Evolutionary conservation across 2,113 vertebrate species (phyloP).

Genomic region (Craseonycteris thonglongyai): DNA sequence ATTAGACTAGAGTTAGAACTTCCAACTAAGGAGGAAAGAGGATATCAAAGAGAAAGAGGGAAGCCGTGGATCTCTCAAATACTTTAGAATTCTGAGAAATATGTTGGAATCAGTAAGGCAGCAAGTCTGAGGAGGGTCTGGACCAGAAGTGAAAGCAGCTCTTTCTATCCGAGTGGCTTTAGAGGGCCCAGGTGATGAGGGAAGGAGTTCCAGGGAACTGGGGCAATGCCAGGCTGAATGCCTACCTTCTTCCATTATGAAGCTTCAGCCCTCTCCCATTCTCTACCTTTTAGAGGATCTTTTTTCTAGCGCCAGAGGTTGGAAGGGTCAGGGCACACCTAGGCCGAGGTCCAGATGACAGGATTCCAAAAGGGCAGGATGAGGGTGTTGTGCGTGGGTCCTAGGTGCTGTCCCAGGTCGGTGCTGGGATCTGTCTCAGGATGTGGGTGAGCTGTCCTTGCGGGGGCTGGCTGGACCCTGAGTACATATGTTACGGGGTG

Average conservation of each 20-base stretch:
- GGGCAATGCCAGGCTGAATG: neutral
- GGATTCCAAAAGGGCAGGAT: neutral
- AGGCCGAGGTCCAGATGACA: neutral
- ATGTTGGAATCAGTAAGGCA: neutral
- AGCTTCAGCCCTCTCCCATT: neutral
- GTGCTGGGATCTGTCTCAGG: neutral
- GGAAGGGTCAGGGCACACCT: conserved; percentile 10
- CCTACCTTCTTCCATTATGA: neutral
- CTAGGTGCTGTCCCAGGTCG: neutral
- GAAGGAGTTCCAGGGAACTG: neutral
- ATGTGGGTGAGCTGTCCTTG: neutral
- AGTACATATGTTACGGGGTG: neutral
- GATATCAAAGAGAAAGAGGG: neutral
- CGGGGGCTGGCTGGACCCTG: conserved; percentile 19
- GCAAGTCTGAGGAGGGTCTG: neutral
- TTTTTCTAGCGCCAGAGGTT: neutral
- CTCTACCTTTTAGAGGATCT: conserved; percentile 35
- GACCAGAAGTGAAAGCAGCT: neutral
- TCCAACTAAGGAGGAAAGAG: conserved; percentile 3
- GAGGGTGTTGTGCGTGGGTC: neutral
- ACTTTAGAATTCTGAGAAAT: neutral
- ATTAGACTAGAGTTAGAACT: conserved; percentile 55
- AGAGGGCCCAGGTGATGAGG: neutral
- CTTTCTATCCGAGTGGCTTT: neutral
- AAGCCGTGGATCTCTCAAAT: neutral